Evolutionary conservation across 2,113 vertebrate genomes (phyloP), one percentile per base, ranked within the genome.

Genomic region (Lanius ludovicianus): DNA sequence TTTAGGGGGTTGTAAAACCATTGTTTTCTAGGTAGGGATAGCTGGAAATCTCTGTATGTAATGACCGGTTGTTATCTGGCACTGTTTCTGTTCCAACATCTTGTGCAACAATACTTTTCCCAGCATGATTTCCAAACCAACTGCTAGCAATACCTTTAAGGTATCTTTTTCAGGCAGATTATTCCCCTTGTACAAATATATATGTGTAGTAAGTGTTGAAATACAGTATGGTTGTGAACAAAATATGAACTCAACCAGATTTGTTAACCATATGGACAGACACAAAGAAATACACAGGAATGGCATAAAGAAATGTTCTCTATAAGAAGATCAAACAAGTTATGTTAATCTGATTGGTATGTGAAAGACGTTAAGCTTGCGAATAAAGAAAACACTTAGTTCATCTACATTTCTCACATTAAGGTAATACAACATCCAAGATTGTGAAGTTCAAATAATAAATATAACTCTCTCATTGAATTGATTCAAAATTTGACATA

Each of bases 221-320:
- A 92, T 79, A 87, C 33, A 71, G 27, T 83, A 83, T 79, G 25
- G 25, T 63, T 90, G 70, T 83, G 83, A 85, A 73, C 80, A 85
- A 92, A 96, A 90, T 89, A 93, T 41, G n/a, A 85, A 71, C 18
- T 64, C 70, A 70, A 50, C 11, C 68, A 87, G 42, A 75, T 83
- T 83, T 60, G 25, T 79, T 83, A 95, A 56, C 67, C 67, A n/a
- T 95, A 95, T 83, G 87, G 71, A 75, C 44, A 87, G 87, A 68
- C 31, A 53, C 19, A 64, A 7, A 86, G 57, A 84, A 83, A 81
- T 47, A 68, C 46, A 44, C 2, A 69, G 7, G 16, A 80, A 73
- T 30, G 57, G 18, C 13, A 65, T 35, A 60, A 14, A 78, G 6
- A 44, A 85, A 71, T 74, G 15, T 62, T 91, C 84, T 79, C 31